phyloP scores from a whole-genome alignment of 2,797 vertebrate species.

The Varecia variegata region DNA sequence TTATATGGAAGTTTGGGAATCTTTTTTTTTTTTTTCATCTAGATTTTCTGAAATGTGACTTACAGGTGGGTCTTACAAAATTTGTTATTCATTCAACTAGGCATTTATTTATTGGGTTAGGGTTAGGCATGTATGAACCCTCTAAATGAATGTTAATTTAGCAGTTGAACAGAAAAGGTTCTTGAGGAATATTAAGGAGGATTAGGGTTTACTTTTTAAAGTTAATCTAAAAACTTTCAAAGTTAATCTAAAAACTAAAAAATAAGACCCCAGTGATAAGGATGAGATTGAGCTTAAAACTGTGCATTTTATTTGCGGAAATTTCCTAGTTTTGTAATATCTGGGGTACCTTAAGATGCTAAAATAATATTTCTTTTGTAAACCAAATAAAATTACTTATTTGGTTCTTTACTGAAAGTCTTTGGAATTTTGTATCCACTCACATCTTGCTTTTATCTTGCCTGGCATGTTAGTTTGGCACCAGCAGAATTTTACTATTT shows the following conservation, averaged over 20 bases:
- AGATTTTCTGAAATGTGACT: slow-evolving; percentile 48
- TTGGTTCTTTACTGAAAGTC: slow-evolving; percentile 26
- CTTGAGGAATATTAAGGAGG: slow-evolving; percentile 4
- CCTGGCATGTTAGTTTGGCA: not conserved
- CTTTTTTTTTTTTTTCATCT: not conserved
- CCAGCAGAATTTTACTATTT: not conserved
- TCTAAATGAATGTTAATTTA: slow-evolving; percentile 8
- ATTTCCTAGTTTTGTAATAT: slow-evolving; percentile 14
- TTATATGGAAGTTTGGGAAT: not conserved
- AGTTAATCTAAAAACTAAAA: not conserved
- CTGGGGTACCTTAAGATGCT: not conserved
- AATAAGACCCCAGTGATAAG: not conserved
- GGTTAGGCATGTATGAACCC: not conserved
- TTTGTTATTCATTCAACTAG: slow-evolving; percentile 34
- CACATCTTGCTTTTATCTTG: slow-evolving; percentile 33
- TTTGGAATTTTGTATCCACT: slow-evolving; percentile 18
- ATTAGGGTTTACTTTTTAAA: not conserved
- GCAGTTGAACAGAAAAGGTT: not conserved
- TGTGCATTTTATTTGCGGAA: not conserved
- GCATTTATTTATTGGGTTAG: not conserved
- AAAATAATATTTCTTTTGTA: slow-evolving; percentile 37
- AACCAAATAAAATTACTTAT: not conserved
- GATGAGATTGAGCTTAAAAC: not conserved
- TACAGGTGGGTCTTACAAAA: not conserved
- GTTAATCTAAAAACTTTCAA: not conserved